phyloP scores from a whole-genome alignment of 2,113 vertebrate species.

The Lota lota region DNA sequence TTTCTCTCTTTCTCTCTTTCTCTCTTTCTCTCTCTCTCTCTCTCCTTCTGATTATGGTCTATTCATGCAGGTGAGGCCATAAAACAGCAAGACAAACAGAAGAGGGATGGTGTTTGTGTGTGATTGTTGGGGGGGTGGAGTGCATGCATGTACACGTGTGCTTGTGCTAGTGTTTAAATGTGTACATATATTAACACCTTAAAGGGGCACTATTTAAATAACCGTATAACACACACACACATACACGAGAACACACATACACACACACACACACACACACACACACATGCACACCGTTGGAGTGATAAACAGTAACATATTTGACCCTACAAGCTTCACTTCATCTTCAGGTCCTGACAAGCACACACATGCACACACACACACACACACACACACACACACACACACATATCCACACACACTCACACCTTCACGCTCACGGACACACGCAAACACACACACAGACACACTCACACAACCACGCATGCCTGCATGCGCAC shows the following conservation, averaged over 20 bases:
- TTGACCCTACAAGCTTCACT: conserved; percentile 45
- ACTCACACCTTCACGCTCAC: background rate
- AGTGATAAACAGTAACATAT: conserved; percentile 58
- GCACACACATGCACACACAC: background rate
- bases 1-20: background rate
- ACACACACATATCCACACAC: background rate
- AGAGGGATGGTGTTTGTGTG: conserved; percentile 9
- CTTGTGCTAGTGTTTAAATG: conserved; percentile 18
- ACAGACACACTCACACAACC: background rate
- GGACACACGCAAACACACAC: background rate
- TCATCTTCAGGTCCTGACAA: conserved; percentile 12
- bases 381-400: background rate
- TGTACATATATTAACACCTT: background rate
- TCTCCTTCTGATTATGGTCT: conserved; percentile 47
- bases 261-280: conserved; percentile 26
- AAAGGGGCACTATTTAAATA: background rate
- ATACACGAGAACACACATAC: conserved; percentile 29
- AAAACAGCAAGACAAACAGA: conserved; percentile 55
- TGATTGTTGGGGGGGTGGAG: conserved; percentile 18
- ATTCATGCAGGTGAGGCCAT: conserved; percentile 64
- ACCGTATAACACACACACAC: background rate
- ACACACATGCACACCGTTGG: conserved; percentile 30
- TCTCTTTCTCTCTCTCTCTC: conserved; percentile 43
- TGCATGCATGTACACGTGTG: conserved; percentile 5
- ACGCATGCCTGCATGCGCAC: background rate